These are phyloP conservation scores for Acridotheres tristis DNA, from an alignment of 2,797 vertebrate genomes.

Conservation along the genomic window DNA sequence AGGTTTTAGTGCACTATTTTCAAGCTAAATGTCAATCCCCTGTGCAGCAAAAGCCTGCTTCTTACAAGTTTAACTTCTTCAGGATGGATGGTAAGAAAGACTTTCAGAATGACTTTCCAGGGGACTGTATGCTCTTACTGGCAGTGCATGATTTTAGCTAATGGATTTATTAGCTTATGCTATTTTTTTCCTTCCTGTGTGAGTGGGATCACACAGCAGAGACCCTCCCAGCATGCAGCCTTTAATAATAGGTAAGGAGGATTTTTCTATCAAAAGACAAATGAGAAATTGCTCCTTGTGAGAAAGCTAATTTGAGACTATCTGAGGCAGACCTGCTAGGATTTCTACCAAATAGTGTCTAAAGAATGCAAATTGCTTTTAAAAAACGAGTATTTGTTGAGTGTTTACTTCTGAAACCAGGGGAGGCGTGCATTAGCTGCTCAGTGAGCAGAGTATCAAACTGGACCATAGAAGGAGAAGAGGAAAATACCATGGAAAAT, in stretches of 20 bases:
- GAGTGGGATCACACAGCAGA: background rate
- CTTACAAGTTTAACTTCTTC: background rate
- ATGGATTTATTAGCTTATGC: background rate
- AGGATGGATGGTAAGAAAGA: background rate
- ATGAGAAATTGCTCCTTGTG: background rate
- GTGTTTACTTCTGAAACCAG: background rate
- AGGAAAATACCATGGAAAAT: background rate
- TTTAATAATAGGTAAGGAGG: background rate
- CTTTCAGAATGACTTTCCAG: background rate
- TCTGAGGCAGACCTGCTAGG: background rate
- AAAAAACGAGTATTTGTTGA: background rate
- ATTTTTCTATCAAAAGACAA: background rate
- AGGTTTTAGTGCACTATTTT: background rate
- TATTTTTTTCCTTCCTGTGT: background rate
- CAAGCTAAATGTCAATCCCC: background rate
- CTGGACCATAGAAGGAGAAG: conserved; percentile 38
- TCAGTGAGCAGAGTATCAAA: background rate
- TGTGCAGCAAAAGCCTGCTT: background rate
- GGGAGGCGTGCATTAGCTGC: background rate
- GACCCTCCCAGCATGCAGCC: background rate
- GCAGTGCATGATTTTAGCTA: background rate
- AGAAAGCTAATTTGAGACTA: background rate
- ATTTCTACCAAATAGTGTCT: background rate
- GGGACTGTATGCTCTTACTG: background rate
- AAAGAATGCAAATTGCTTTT: background rate